Conservation (phyloP, 2,797 vertebrate species). For the Anguilla pacifica region DNA sequence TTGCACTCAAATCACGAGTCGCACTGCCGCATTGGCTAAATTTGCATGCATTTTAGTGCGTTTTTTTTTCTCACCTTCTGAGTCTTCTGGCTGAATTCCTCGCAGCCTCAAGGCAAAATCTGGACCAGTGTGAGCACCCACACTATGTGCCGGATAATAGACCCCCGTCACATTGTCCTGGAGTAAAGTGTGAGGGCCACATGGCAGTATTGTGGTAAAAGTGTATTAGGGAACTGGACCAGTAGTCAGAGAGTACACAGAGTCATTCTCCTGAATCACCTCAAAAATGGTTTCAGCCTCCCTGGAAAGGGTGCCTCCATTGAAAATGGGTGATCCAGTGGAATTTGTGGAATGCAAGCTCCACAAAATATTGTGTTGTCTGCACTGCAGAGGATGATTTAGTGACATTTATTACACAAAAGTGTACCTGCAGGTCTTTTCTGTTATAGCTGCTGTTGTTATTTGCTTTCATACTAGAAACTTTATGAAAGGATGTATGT, state of each 20-base stretch:
- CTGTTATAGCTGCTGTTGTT: not conserved
- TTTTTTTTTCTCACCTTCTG: not conserved
- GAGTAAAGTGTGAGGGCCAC: not conserved
- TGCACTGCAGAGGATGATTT: not conserved
- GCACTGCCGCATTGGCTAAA: not conserved
- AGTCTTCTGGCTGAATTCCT: not conserved
- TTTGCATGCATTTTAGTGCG: not conserved
- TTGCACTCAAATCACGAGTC: not conserved
- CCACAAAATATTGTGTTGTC: slow-evolving; percentile 1
- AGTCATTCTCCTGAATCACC: not conserved
- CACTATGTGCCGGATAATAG: not conserved
- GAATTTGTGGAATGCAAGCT: not conserved
- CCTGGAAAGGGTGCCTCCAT: not conserved
- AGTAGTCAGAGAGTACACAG: not conserved
- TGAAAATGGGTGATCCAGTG: not conserved
- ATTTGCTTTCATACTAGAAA: not conserved
- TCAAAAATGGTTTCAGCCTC: not conserved
- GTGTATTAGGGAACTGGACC: not conserved
- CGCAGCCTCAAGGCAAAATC: not conserved
- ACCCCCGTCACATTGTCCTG: not conserved
- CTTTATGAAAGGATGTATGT: not conserved
- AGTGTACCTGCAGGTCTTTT: not conserved
- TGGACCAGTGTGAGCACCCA: not conserved
- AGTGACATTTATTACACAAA: not conserved
- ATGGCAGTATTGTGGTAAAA: not conserved